Conservation (phyloP, 1,140 invertebrate genomes). For the Cryptotermes secundus region DNA sequence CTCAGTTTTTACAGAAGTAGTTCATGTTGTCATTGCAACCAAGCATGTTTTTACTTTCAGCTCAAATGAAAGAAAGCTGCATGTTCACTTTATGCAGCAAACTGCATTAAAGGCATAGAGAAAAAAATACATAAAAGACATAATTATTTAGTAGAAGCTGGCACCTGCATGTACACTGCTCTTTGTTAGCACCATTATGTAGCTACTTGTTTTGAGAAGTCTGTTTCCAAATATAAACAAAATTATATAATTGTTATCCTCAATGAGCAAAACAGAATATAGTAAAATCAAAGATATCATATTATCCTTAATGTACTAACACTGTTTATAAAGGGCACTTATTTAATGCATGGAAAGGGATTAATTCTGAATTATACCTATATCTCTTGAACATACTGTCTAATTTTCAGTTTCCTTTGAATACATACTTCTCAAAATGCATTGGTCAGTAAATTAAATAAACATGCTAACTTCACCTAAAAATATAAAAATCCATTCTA, state of each 20-base stretch:
- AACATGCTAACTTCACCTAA: neutral
- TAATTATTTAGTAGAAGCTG: neutral
- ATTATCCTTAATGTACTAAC: no score
- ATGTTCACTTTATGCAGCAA: no score
- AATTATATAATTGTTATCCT: no score
- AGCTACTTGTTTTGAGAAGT: neutral
- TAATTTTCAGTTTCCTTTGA: neutral
- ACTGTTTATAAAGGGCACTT: no score
- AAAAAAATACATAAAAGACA: slow-evolving; percentile 15
- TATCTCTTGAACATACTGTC: neutral
- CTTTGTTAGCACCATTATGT: neutral
- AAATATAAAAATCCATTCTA: neutral
- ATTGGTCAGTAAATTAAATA: neutral
- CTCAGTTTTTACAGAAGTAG: no score
- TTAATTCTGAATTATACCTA: neutral
- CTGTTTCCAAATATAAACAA: neutral
- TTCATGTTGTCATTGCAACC: no score
- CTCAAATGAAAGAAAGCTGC: no score
- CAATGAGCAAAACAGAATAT: no score
- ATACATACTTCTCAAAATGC: neutral
- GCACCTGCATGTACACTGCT: neutral
- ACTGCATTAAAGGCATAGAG: neutral
- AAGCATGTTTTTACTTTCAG: no score
- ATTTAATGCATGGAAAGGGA: no score
- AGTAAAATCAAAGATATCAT: no score